Evolutionary conservation across 2,113 vertebrate species (phyloP).

Genomic region (Sturnira hondurensis): DNA sequence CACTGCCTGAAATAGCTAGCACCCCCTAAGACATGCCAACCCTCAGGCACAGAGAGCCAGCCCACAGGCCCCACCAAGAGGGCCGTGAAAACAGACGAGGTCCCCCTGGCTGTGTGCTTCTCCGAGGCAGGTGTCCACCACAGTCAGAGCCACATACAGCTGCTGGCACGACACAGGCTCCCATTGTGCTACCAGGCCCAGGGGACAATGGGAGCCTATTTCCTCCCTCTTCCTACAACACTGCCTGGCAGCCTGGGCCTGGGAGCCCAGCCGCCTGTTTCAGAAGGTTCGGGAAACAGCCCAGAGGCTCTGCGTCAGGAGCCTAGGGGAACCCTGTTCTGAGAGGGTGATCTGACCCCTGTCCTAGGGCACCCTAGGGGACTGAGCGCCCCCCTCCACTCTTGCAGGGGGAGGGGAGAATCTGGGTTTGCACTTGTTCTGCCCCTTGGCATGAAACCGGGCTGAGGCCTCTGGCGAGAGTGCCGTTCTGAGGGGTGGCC

Average conservation of each 20-base stretch:
- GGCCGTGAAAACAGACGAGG: not conserved
- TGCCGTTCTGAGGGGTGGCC: not conserved
- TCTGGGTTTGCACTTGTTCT: not conserved
- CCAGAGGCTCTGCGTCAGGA: not conserved
- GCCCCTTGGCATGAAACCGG: not conserved
- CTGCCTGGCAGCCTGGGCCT: not conserved
- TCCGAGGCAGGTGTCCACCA: slow-evolving; percentile 33
- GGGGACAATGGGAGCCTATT: slow-evolving; percentile 59
- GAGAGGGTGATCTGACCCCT: not conserved
- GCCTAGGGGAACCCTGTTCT: not conserved
- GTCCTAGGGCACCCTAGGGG: not conserved
- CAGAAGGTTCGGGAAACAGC: not conserved
- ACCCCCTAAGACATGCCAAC: not conserved
- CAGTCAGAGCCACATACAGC: slow-evolving; percentile 51
- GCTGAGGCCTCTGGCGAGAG: not conserved
- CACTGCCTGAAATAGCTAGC: not conserved
- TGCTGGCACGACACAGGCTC: slow-evolving; percentile 54
- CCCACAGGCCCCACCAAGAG: not conserved
- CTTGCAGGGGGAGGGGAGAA: not conserved
- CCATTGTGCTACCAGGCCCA: slow-evolving; percentile 46
- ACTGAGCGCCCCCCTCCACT: not conserved
- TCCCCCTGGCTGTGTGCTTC: slow-evolving; percentile 7
- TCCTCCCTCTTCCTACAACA: not conserved
- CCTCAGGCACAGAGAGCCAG: not conserved
- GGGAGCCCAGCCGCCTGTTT: not conserved